A percentile compares a stretch with the other conserved stretches of the same genome.
Evolutionary conservation across 2,113 vertebrate species (phyloP).

Genomic region (Collichthys lucidus): DNA sequence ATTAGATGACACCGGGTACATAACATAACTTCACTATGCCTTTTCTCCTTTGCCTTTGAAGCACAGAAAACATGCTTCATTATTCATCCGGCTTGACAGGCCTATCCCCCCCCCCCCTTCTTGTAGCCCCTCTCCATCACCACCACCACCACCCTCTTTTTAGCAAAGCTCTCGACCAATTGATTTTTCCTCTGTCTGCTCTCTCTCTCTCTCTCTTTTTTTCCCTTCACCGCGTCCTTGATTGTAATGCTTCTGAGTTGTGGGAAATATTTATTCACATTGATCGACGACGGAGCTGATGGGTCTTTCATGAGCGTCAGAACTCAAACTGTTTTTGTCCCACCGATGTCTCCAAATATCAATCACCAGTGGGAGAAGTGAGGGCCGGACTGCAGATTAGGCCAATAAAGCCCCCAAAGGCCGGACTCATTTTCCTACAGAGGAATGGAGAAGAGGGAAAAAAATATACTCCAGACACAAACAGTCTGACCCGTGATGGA

Average conservation of each 20-base stretch:
- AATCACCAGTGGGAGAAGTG: conserved; percentile 72
- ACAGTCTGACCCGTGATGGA: conserved; percentile 48
- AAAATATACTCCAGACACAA: conserved; percentile 38
- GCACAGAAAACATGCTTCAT: conserved; percentile 67
- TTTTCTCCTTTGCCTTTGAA: conserved; percentile 68
- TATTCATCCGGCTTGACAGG: conserved; percentile 70
- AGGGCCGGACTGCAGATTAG: conserved; percentile 70
- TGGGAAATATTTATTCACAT: conserved; percentile 86
- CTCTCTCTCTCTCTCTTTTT: conserved; percentile 1
- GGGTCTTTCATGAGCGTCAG: conserved; percentile 82
- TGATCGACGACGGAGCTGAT: conserved; percentile 79
- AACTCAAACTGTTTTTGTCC: conserved; percentile 82
- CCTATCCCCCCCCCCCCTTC: conserved; percentile 11
- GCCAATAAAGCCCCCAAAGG: conserved; percentile 63
- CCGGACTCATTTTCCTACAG: conserved; percentile 65
- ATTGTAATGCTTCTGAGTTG: conserved; percentile 81
- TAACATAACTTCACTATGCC: conserved; percentile 51
- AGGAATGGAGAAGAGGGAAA: conserved; percentile 29
- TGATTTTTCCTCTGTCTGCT: conserved; percentile 71
- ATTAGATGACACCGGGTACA: conserved; percentile 37
- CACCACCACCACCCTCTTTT: conserved; percentile 43
- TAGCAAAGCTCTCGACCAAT: conserved; percentile 74
- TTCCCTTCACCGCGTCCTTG: conserved; percentile 33
- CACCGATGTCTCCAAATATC: conserved; percentile 81
- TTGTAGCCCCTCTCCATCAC: not conserved